Evolutionary conservation across 1,140 invertebrate species (phyloP), one percentile per base, ranked within the genome.

Genomic region (Drosophila burlai): DNA sequence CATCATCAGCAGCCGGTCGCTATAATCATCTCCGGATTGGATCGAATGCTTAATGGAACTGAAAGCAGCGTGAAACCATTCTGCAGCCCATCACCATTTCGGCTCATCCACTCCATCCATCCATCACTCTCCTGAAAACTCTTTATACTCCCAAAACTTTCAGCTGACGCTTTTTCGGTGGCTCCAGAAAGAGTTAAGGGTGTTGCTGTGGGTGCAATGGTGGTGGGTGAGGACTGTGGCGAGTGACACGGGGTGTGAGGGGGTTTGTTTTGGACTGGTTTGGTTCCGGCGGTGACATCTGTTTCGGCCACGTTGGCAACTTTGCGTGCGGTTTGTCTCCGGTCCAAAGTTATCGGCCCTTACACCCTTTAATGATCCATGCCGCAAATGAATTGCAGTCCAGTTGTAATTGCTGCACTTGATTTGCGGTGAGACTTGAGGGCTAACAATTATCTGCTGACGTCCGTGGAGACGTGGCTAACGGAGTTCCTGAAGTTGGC

Each of bases 351-450:
- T 47, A 42, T 55, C 26, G 49, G 46, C 31, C 42, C 67, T 40
- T 40, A 50, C 50, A 16, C 54, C 49, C 55, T 67, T 65, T 76
- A 76, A 77, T 73, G 60, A 71, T 71, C 65, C 83, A 46, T 71
- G 68, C 85, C 77, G 52, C 76, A 87, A 87, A 87, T 87, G 81
- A 87, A 87, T 87, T 87, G 84, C 85, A 84, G 81, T 65, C 73
- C 73, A 89, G 78, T 59, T 85, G 73, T 86, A 87, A 87, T 84
- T 90, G 84, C 84, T 87, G 84, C 85, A 87, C 84, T 87, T 90
- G 84, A 87, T 87, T 87, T 87, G 84, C 81, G 84, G 84, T 90
- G 59, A 85, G 55, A 84, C 65, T 76, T 79, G 83, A 90, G 80
- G 84, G 81, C 69, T 78, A 89, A 84, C 81, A 90, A 90, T 84